Conservation (phyloP, 2,113 vertebrate genomes). For the Plecotus auritus region DNA sequence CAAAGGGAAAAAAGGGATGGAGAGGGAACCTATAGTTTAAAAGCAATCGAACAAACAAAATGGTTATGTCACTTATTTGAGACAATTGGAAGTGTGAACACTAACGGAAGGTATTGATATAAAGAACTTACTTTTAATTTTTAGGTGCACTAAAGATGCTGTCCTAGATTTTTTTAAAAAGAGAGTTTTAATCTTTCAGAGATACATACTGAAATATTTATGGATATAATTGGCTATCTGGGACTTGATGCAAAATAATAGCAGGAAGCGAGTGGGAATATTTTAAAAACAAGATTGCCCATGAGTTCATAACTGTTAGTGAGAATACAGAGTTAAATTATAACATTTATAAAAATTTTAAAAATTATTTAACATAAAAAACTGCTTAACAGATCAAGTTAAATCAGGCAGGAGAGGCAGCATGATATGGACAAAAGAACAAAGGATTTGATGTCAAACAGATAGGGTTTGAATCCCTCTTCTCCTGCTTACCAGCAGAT, state of each 20-base stretch:
- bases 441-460: neutral
- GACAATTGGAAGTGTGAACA: neutral
- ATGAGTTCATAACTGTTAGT: neutral
- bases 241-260: constrained; percentile 33
- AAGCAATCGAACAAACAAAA: constrained; percentile 5
- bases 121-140: neutral
- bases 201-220: neutral
- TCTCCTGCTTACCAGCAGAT: neutral
- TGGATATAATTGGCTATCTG: neutral
- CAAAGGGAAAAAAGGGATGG: neutral
- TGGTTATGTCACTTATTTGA: neutral
- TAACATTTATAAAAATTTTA: neutral
- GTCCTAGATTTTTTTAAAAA: neutral
- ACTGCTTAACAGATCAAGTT: neutral
- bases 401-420: neutral
- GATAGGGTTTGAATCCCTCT: neutral
- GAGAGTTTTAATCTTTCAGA: neutral
- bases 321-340: neutral
- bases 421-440: neutral
- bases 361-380: neutral
- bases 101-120: neutral
- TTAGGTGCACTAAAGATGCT: neutral
- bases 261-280: neutral
- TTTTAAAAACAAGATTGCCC: neutral
- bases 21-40: neutral